These are phyloP conservation scores for Ophion ventricosus DNA, from an alignment of 2,888 invertebrate genomes.

Conservation along the genomic window DNA sequence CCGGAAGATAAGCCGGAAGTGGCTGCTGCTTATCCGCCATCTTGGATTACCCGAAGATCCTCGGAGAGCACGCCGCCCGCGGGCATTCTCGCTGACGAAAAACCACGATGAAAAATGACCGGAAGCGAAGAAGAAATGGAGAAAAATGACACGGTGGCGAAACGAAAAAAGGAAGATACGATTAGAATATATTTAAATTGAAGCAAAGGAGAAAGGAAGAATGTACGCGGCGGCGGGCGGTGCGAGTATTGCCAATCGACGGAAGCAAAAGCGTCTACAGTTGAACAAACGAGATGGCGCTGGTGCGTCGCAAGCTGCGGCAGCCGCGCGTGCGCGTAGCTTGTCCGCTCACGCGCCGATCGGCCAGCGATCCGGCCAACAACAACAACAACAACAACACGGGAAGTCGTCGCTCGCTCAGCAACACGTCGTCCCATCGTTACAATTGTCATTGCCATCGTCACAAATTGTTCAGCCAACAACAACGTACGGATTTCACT, in stretches of 20 bases:
- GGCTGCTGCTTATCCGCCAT: constrained; percentile 19
- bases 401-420: constrained; percentile 59
- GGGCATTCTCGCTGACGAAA: not conserved
- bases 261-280: constrained; percentile 85
- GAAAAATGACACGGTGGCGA: not conserved
- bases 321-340: constrained; percentile 63
- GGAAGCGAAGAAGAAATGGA: not conserved
- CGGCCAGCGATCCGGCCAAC: constrained; percentile 58
- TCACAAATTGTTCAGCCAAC: constrained; percentile 85
- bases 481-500: constrained; percentile 84
- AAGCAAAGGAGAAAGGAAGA: constrained; percentile 59
- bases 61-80: too few relatives aligned
- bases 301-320: constrained; percentile 60
- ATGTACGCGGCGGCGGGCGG: constrained; percentile 97
- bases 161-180: not conserved
- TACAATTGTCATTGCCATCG: constrained; percentile 73
- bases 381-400: too few relatives aligned
- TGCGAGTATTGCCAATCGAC: constrained; percentile 92
- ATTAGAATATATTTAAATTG: not conserved
- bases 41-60: not conserved
- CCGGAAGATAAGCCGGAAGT: constrained; percentile 49
- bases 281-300: constrained; percentile 75
- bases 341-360: constrained; percentile 47
- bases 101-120: not conserved
- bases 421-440: constrained; percentile 54